Evolutionary conservation across 2,888 invertebrate genomes (phyloP).

Genomic region (Brenthis ino): DNA sequence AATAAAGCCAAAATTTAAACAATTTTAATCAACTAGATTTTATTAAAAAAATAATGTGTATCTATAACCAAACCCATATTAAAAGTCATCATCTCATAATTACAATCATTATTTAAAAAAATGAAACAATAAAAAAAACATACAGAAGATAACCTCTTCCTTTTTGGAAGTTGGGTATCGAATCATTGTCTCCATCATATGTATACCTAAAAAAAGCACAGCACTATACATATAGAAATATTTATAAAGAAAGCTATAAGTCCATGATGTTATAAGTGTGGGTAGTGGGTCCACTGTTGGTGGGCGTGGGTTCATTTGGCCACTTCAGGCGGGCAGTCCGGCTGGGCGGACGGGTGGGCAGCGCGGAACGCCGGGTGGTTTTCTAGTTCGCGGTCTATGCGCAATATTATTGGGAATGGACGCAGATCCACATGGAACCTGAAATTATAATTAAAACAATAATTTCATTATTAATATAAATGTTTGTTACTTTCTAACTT

Average conservation of each 20-base stretch:
- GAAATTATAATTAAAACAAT: conserved; percentile 41
- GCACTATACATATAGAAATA: background rate
- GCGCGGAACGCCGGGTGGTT: conserved; percentile 95
- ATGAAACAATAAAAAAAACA: too few species aligned
- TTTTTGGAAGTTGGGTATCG: too few species aligned
- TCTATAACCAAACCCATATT: too few species aligned
- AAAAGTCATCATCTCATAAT: too few species aligned
- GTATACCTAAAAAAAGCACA: background rate
- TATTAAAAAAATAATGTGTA: too few species aligned
- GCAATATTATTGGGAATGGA: conserved; percentile 93
- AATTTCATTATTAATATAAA: background rate
- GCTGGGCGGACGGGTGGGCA: conserved; percentile 95
- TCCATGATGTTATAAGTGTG: conserved; percentile 24
- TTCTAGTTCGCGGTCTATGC: conserved; percentile 93
- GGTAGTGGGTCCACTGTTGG: conserved; percentile 14
- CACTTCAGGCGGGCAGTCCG: conserved; percentile 96
- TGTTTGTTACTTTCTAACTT: background rate
- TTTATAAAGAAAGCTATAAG: background rate
- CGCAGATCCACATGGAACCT: conserved; percentile 96
- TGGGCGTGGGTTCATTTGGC: conserved; percentile 81
- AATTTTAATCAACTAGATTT: too few species aligned
- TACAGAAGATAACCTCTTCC: too few species aligned
- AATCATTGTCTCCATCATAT: too few species aligned
- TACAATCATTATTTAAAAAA: too few species aligned
- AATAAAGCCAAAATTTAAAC: too few species aligned